These are phyloP conservation scores for Brevimyrus niger DNA, from an alignment of 2,113 vertebrate genomes.

Conservation along the genomic window DNA sequence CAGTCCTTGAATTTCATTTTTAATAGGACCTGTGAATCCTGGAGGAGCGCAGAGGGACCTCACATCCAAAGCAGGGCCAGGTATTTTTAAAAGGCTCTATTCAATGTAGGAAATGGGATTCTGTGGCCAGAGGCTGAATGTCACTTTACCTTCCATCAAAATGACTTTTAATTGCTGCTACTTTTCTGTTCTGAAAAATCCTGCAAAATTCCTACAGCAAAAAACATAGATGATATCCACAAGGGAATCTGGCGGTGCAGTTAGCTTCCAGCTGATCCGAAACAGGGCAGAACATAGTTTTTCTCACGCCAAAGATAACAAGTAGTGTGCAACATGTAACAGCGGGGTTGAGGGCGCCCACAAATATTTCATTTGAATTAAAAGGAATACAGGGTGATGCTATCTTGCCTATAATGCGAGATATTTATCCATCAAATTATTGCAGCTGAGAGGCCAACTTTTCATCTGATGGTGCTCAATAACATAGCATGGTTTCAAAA, in stretches of 20 bases:
- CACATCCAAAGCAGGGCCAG: neutral
- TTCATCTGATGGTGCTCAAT: too few species aligned
- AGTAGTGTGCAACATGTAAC: too few species aligned
- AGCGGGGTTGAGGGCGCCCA: too few species aligned
- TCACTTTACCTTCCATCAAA: neutral
- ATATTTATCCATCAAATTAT: too few species aligned
- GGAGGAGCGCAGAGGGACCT: neutral
- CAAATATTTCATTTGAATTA: too few species aligned
- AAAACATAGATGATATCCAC: slow-evolving; percentile 23
- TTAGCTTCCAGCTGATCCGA: slow-evolving; percentile 13
- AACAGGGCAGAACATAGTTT: neutral
- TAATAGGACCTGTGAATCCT: slow-evolving; percentile 24
- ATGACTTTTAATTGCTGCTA: neutral
- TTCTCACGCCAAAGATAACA: too few species aligned
- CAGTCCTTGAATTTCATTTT: slow-evolving; percentile 11
- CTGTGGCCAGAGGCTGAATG: neutral
- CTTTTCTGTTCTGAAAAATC: slow-evolving; percentile 18
- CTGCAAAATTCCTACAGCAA: slow-evolving; percentile 27
- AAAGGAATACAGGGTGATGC: too few species aligned
- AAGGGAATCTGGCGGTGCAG: slow-evolving; percentile 7
- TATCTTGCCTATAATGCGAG: too few species aligned
- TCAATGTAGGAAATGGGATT: neutral
- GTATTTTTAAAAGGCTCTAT: neutral
- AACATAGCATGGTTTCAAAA: too few species aligned
- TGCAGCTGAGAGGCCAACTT: too few species aligned